phyloP scores from a whole-genome alignment of 2,113 vertebrate genomes.

The Clinocottus analis region DNA sequence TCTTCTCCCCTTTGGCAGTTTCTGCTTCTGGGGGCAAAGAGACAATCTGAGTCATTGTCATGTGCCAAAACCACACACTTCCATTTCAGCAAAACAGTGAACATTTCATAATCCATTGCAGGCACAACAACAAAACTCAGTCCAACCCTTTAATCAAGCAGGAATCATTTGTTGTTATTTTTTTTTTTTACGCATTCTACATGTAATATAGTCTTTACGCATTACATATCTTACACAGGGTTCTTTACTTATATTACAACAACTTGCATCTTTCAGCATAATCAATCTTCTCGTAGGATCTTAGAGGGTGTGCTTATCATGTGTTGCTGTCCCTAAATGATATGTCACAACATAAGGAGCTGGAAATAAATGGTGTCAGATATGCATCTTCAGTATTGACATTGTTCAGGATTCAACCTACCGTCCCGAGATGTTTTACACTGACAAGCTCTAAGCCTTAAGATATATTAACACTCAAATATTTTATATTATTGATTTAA shows the following conservation, averaged over 20 bases:
- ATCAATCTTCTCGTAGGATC: neutral
- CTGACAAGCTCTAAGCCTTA: neutral
- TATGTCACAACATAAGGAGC: constrained; percentile 13
- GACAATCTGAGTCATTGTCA: neutral
- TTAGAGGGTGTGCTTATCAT: neutral
- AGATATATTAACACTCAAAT: neutral
- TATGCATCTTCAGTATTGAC: neutral
- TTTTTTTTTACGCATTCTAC: neutral
- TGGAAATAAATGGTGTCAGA: constrained; percentile 37
- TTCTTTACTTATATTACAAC: neutral
- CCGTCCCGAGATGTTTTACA: neutral
- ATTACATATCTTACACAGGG: neutral
- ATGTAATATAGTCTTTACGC: neutral
- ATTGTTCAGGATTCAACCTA: neutral
- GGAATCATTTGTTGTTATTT: neutral
- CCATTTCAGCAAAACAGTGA: neutral
- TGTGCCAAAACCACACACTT: neutral
- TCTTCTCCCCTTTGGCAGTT: constrained; percentile 88
- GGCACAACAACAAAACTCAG: neutral
- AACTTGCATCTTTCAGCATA: neutral
- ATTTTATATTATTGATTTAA: neutral
- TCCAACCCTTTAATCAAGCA: neutral
- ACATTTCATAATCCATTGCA: neutral
- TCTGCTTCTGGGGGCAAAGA: constrained; percentile 81
- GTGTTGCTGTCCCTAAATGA: constrained; percentile 14